Evolutionary conservation across 2,797 vertebrate genomes (phyloP).

Genomic region (Eulemur albifrons): DNA sequence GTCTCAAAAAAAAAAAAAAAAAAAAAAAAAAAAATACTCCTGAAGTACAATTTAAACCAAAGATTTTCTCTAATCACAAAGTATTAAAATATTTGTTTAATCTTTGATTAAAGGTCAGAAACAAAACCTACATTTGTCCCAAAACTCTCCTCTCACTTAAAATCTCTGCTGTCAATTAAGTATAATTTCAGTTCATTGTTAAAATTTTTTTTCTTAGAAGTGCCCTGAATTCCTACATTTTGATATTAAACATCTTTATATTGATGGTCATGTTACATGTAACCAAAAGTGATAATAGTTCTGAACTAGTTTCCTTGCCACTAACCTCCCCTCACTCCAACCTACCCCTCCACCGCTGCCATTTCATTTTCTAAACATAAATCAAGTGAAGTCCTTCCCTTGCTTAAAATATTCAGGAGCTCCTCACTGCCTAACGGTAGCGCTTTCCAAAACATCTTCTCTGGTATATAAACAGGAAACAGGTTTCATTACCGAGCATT

Average conservation of each 20-base stretch:
- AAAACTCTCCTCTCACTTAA: not conserved
- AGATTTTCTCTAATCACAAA: conserved; percentile 19
- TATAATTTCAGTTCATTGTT: not conserved
- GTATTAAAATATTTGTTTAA: not conserved
- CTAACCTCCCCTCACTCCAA: not conserved
- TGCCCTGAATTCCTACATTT: not conserved
- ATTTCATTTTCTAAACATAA: not conserved
- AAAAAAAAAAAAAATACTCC: not conserved
- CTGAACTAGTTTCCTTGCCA: not conserved
- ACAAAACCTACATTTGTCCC: not conserved
- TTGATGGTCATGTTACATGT: not conserved
- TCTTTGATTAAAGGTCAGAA: not conserved
- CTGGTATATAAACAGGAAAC: not conserved
- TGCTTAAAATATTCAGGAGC: not conserved
- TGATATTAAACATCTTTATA: not conserved
- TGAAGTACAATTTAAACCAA: conserved; percentile 10
- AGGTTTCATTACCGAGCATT: not conserved
- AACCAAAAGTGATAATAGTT: not conserved
- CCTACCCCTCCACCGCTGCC: rapidly evolving
- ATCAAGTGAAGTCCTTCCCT: not conserved
- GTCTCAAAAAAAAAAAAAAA: too few relatives aligned
- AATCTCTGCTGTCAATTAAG: not conserved
- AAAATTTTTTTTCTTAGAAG: not conserved
- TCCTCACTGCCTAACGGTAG: not conserved
- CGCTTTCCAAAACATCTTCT: not conserved